Percentiles rank a stretch among this genome's conserved stretches.
Conservation (phyloP, 2,888 invertebrate genomes). For the Tenthredo mesomela region DNA sequence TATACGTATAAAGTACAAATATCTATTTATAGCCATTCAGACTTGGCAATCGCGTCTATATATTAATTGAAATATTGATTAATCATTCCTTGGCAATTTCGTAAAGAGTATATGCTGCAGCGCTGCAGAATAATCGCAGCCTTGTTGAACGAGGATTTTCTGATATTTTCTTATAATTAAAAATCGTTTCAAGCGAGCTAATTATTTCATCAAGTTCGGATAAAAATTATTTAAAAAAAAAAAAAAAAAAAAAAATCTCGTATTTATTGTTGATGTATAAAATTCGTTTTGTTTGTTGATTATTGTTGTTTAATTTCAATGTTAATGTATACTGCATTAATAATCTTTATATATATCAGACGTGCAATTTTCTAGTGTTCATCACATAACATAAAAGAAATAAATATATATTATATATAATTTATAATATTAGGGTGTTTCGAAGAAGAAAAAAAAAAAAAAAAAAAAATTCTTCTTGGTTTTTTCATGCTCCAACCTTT, state of each 20-base stretch:
- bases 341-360: conserved; percentile 8
- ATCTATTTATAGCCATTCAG: conserved; percentile 58
- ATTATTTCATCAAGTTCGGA: neutral
- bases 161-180: neutral
- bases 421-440: neutral
- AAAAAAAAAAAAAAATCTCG: neutral
- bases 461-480: neutral
- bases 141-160: conserved; percentile 4
- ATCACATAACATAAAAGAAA: conserved; percentile 17
- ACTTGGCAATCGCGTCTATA: conserved; percentile 29
- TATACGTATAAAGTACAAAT: conserved; percentile 69
- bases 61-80: neutral
- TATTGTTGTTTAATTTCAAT: conserved; percentile 49
- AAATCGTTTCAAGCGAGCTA: neutral
- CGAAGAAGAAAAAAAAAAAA: neutral
- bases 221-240: neutral
- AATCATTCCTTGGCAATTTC: conserved; percentile 27
- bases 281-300: conserved; percentile 47
- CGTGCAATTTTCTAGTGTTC: conserved; percentile 45
- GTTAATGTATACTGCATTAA: conserved; percentile 26
- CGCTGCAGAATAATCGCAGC: neutral
- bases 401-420: neutral
- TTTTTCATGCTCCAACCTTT: too few species aligned
- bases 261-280: conserved; percentile 51
- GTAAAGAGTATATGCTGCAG: neutral